Evolutionary conservation across 2,113 vertebrate species (phyloP), one percentile per base, ranked within the genome.

Genomic region (Fregata magnificens): DNA sequence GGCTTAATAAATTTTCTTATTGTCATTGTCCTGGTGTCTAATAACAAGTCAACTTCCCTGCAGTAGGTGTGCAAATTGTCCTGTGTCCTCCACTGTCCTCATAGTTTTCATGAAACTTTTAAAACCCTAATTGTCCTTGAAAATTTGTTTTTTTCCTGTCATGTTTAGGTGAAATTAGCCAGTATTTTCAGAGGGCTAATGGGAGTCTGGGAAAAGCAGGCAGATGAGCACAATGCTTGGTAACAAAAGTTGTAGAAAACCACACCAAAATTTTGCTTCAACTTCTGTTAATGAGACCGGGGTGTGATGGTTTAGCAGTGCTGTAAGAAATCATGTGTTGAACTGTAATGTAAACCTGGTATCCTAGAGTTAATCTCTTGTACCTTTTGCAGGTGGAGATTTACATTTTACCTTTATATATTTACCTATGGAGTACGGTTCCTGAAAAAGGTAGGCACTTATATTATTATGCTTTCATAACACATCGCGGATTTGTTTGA

Each of bases 401-500:
- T 99, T 97, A 99, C 99, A 50, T 99, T 99, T 98, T 99, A 98
- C 97, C 98, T 99, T 79, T 99, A 99, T 97, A 98, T 99, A 98
- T 99, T 99, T 98, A 99, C 98, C 88, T 99, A 99, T 36, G 99
- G 99, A 97, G 98, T 99, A 66, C 99, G 99, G 85, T 99, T 99
- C 96, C 99, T 99, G 95, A 99, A 99, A 98, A 99, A 99, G 99
- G 99, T 99, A 99, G 95, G 98, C 72, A 67, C 44, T 90, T 76
- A 44, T 6, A 86, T 97, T 97, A 83, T 86, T 96, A 77, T 93
- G 69, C 31, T 95, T 95, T 95, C 31, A 25, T 95, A 93, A 78
- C 16, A 47, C 10, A 36, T 67, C 13, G 66, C 56, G 84, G 52
- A 29, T 36, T 73, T 93, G 17, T 83, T 45, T 91, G 44, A 56